Base-by-base conservation (phyloP, 2,113 vertebrate genomes). In the Pseudorhombus dupliciocellatus region DNA sequence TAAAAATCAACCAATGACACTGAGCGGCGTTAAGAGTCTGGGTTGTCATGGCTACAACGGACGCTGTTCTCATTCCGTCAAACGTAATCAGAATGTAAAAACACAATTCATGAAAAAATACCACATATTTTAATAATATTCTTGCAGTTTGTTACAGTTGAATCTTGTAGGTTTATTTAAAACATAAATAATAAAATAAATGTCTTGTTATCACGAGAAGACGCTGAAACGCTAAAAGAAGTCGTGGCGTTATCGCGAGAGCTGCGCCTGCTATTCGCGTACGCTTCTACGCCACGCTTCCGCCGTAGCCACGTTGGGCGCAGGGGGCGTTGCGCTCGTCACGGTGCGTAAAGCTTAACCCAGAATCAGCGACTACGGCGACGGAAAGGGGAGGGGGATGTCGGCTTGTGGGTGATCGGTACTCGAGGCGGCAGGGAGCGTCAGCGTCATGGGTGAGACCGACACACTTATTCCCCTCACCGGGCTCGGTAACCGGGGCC, bases 381-480 rank as follows among this genome's bases (percentile, higher is more conserved):
- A 34, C 9, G 34, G 34, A 3, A 37, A 10, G 30, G 2, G 10
- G 34, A 11, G 90, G 86, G 93, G 90, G 92, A 93, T 93, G 93
- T 92, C 90, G 88, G 90, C 84, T 87, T 66, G 90, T 89, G 87
- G 89, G 87, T 91, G 92, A 92, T 92, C 83, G 82, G 84, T 81
- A 87, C 88, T 57, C 68, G 88, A 88, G 86, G 90, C 90, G 88
- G 92, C 87, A 81, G 86, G 87, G 91, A 92, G 87, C 86, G 84
- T 87, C 88, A 85, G 88, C 85, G 90, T 75, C 80, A 94, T 94
- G 94, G 94, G 94, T 94, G 79, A 94, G 94, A 80, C 25, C 34
- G 34, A 37, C 34, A 37, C 34, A 37, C 31, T 37, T 12, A 34
- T 8, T 42, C 18, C 60, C 31, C 52, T 53, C 21, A 12, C 18